Evolutionary conservation across 1,140 invertebrate species (phyloP), one percentile per base, ranked within the genome.

Genomic region (Patella vulgata): DNA sequence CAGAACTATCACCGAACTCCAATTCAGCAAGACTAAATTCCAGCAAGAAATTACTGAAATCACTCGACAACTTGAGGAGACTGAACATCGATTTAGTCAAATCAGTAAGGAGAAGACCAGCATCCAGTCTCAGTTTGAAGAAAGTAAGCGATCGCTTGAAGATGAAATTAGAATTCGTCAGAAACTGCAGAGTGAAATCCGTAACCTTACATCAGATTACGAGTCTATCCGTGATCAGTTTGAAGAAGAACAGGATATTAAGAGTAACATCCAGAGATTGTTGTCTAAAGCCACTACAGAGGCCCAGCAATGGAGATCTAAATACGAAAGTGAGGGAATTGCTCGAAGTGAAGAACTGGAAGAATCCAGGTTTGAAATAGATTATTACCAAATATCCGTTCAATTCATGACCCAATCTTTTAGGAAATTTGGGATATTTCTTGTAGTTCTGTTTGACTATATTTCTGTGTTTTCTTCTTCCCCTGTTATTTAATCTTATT

Each of bases 31-130:
- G 68, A 68, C 43, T 31, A 61, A 53, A 23, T 33, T 57, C 21
- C 52, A 93, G 75, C 94, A 95, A 77, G 96, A 98, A 85, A 97
- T 97, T 89, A 91, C 91, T 70, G 96, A 98, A 85, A 88, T 98
- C 59, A 88, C 93, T 79, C 90, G 95, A 70, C 56, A 52, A 25
- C 82, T 98, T 71, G 95, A 97, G 85, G 96, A 98, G 86, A 94
- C 95, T 76, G 95, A 98, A 86, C 95, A 93, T 58, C 95, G 97
- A 85, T 91, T 98, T 63, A 95, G 92, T 71, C 94, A 96, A 86
- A 88, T 98, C 54, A 94, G 91, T 82, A 97, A 98, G 89, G 92
- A 97, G 85, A 98, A 97, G 90, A 91, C 95, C 82, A 96, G 94
- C 27, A 88, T 98, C 73, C 19, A 94, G 92, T 79, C 94, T 93